A percentile compares a stretch with the other conserved stretches of the same genome.
These are phyloP conservation scores for Drosophila rufa DNA, from an alignment of 1,140 invertebrate species.

Conservation along the genomic window DNA sequence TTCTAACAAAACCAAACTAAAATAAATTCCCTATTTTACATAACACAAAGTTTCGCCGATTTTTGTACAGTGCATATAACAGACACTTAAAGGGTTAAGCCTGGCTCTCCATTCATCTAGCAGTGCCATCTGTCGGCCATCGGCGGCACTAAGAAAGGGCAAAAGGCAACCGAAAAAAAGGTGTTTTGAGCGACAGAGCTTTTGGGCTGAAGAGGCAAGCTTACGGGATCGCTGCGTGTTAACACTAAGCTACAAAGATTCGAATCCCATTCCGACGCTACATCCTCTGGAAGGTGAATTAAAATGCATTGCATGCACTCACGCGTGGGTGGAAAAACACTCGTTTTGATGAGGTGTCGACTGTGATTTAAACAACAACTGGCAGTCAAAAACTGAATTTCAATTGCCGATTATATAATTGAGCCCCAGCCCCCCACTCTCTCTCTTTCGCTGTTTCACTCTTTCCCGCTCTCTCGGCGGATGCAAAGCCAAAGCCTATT, in stretches of 20 bases:
- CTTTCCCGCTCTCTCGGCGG: background rate
- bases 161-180: conserved; percentile 28
- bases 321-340: conserved; percentile 71
- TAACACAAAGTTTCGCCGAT: background rate
- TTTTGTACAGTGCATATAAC: conserved; percentile 5
- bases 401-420: conserved; percentile 73
- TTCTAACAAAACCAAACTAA: background rate
- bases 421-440: conserved; percentile 28
- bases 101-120: background rate
- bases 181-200: conserved; percentile 45
- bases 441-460: conserved; percentile 40
- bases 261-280: conserved; percentile 14
- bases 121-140: conserved; percentile 73
- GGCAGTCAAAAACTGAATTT: conserved; percentile 61
- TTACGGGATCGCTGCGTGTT: conserved; percentile 51
- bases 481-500: conserved; percentile 30
- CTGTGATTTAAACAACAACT: conserved; percentile 76
- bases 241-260: conserved; percentile 25
- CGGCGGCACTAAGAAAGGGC: conserved; percentile 55
- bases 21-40: no score
- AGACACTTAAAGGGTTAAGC: conserved; percentile 25
- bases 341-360: conserved; percentile 81
- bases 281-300: conserved; percentile 46
- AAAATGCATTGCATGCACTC: conserved; percentile 52
- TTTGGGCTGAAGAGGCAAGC: conserved; percentile 50